A percentile compares a stretch with the other conserved stretches of the same genome.
Conservation (phyloP, 2,113 vertebrate species). For the Daboia siamensis region DNA sequence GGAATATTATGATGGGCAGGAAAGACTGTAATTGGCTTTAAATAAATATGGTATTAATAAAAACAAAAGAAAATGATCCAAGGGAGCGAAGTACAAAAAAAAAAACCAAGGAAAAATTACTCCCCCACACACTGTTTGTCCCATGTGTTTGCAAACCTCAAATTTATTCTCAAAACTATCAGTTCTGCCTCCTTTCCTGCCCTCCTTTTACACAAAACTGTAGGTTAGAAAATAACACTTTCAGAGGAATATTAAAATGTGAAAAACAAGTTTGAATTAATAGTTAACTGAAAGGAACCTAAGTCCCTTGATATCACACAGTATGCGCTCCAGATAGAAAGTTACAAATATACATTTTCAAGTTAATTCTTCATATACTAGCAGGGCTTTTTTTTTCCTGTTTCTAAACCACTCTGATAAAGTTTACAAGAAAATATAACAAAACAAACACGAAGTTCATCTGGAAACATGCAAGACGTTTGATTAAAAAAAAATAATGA, state of each 20-base stretch:
- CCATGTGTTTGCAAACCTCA: neutral
- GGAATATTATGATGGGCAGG: neutral
- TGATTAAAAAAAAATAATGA: constrained; percentile 20
- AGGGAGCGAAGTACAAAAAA: neutral
- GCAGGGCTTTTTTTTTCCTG: constrained; percentile 15
- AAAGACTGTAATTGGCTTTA: neutral
- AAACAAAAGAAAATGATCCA: neutral
- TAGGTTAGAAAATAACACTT: neutral
- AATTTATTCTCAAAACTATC: neutral
- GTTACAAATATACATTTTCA: neutral
- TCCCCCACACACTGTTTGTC: neutral
- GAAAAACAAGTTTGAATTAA: constrained; percentile 20
- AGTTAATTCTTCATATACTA: constrained; percentile 18
- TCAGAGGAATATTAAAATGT: neutral
- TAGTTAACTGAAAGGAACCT: constrained; percentile 3
- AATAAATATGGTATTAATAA: neutral
- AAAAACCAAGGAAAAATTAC: neutral
- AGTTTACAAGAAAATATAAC: constrained; percentile 21
- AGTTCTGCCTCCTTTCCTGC: neutral
- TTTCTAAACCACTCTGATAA: constrained; percentile 30
- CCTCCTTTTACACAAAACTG: constrained; percentile 5
- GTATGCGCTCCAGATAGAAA: neutral
- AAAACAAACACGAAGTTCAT: constrained; percentile 14
- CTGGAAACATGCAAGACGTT: neutral
- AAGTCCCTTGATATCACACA: constrained; percentile 20